Percentiles rank a stretch among this genome's conserved stretches.
Conservation (phyloP, 1,140 invertebrate genomes). For the Melanaphis sacchari region DNA sequence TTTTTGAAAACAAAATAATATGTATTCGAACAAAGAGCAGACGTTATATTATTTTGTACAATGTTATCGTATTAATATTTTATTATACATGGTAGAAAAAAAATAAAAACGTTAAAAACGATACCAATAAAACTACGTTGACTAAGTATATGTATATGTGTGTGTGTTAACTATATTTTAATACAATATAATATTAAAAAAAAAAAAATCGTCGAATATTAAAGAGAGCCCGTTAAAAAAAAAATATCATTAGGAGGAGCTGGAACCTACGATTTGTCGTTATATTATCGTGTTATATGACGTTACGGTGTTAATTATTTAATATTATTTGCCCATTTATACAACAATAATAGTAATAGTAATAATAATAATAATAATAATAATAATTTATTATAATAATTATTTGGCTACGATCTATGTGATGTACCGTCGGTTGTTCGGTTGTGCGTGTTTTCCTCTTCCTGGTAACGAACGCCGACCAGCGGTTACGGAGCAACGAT, state of each 20-base stretch:
- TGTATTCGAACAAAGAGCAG: constrained; percentile 50
- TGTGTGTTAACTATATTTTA: background rate
- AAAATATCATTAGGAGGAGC: background rate
- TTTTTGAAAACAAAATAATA: constrained; percentile 54
- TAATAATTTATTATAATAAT: too few species aligned
- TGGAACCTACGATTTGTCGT: background rate
- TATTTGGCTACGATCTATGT: background rate
- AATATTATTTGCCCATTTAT: background rate
- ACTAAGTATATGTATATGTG: background rate
- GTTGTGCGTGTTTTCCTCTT: background rate
- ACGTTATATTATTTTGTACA: constrained; percentile 4
- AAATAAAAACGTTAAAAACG: background rate
- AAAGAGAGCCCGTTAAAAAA: background rate
- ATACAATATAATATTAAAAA: background rate
- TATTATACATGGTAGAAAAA: background rate
- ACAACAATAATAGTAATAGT: background rate
- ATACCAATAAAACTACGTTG: background rate
- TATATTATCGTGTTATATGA: background rate
- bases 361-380: background rate
- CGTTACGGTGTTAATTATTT: background rate
- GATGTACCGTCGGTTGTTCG: background rate
- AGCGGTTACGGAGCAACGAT: background rate
- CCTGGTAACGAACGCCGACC: background rate
- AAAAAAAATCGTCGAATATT: background rate
- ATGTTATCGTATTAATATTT: constrained; percentile 27